Evolutionary conservation across 1,140 invertebrate species (phyloP).

Genomic region (Mactra quadrangularis): DNA sequence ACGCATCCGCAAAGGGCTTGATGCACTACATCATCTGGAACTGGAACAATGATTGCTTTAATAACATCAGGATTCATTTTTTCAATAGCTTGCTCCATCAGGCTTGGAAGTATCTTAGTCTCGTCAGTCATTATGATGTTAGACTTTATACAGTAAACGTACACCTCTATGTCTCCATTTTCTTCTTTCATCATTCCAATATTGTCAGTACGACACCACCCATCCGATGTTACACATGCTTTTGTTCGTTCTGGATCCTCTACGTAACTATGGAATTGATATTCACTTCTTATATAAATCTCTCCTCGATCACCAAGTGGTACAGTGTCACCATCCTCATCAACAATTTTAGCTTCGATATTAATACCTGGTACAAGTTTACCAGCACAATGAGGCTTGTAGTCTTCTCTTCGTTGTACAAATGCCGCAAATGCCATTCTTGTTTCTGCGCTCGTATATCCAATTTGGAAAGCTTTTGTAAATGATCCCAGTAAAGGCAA

Average conservation of each 20-base stretch:
- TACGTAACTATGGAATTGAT: background rate
- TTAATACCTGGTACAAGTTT: no score
- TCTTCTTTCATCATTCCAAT: constrained; percentile 4
- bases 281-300: background rate
- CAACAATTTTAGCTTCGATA: background rate
- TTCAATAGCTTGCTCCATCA: constrained; percentile 11
- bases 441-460: no score
- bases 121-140: background rate
- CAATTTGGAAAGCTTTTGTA: no score
- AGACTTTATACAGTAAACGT: background rate
- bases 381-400: no score
- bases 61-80: background rate
- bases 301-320: background rate
- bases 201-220: background rate
- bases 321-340: background rate
- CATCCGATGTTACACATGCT: background rate
- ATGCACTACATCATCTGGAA: constrained; percentile 40
- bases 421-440: no score
- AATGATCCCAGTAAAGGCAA: no score
- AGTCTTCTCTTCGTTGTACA: no score
- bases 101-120: background rate
- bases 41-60: constrained; percentile 33
- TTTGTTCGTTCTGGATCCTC: background rate
- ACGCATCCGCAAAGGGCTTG: constrained; percentile 7
- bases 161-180: background rate